phyloP scores from a whole-genome alignment of 2,888 invertebrate species.

The Limulus polyphemus region DNA sequence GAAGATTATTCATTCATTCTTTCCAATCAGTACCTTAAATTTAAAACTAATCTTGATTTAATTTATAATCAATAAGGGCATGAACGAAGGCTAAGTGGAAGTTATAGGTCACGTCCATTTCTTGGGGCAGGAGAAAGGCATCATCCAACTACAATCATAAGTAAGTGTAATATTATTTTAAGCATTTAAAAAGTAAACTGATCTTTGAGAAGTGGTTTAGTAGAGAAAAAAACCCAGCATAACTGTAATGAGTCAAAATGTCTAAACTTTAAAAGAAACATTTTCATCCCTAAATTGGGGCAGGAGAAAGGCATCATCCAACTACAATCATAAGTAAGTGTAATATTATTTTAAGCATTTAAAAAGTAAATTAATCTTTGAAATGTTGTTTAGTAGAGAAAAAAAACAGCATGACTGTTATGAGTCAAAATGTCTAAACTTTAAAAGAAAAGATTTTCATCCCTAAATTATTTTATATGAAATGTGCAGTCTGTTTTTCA shows the following conservation, averaged over 20 bases:
- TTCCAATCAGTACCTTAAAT: neutral
- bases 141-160: neutral
- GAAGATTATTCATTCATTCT: no score
- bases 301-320: conserved; percentile 15
- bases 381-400: no score
- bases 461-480: no score
- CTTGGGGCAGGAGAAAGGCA: conserved; percentile 20
- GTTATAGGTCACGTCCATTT: conserved; percentile 25
- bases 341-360: no score
- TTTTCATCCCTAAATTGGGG: no score
- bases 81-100: conserved; percentile 32
- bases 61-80: conserved; percentile 28
- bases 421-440: conserved; percentile 6
- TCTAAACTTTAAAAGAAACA: conserved; percentile 7
- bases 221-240: no score
- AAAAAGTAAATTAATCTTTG: no score
- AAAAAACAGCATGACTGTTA: conserved; percentile 1
- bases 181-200: no score
- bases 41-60: neutral
- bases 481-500: no score
- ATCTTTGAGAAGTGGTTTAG: no score
- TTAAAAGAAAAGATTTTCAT: neutral
- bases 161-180: no score
- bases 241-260: conserved; percentile 8
- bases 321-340: no score